Evolutionary conservation across 2,888 invertebrate species (phyloP), one percentile per base, ranked within the genome.

Genomic region (Ennomos fuscantarius): DNA sequence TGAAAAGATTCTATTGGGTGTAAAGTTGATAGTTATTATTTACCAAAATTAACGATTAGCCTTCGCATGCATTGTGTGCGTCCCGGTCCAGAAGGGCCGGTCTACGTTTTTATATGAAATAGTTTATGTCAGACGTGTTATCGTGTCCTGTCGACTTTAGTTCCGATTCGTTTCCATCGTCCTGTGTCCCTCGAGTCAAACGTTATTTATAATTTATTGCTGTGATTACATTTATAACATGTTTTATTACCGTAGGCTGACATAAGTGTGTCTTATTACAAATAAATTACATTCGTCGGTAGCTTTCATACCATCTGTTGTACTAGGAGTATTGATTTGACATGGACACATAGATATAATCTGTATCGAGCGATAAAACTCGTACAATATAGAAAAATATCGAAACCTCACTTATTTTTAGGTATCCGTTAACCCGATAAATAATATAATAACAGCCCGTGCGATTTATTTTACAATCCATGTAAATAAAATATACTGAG

Each of bases 161-260:
- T 86, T 85, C 82, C 74, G 79, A 79, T 78, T 80, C 81, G 78
- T 82, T 84, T 79, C 82, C 86, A 80, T 84, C 79, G 82, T 84
- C 82, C 82, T 74, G 83, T 81, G 78, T 81, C 86, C 82, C 76
- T 80, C 81, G 80, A 81, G 70, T 80, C 76, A 73, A 81, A 72
- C 76, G 80, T 70, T 86, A 79, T 84, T 81, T 87, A 84, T 89
- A 86, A 88, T 90, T 90, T 87, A 87, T 84, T 86, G 86, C 89
- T 90, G 89, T 91, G 89, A 91, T 91, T 89, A 89, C 86, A 87
- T 86, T 84, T 87, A 86, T 87, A 82, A 84, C 82, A 47, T 47
- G 52, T 60, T 55, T 51, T 55, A 41, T 50, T 51, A 49, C 56
- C 49, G 82, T 82, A 82, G 48, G 58, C 44, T 58, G 52, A 44